These are phyloP conservation scores for Terrapene triunguis DNA, from an alignment of 2,113 vertebrate species.

Conservation along the genomic window DNA sequence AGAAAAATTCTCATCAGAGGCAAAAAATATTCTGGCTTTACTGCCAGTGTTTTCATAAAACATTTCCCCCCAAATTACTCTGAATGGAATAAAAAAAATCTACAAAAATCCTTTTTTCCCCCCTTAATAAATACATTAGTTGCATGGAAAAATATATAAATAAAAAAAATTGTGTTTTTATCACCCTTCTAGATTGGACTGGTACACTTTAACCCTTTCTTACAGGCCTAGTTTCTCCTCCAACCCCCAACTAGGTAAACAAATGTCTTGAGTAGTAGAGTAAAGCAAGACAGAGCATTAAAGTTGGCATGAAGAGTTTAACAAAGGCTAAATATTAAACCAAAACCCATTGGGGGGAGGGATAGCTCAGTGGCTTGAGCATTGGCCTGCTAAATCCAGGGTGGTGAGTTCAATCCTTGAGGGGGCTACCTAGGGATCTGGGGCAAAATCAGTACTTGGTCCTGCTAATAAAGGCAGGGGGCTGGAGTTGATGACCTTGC, in stretches of 20 bases:
- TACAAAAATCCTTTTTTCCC: not conserved
- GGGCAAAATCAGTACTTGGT: too few species aligned
- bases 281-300: not conserved
- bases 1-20: slow-evolving; percentile 56
- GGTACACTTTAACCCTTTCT: not conserved
- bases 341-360: not conserved
- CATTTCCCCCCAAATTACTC: slow-evolving; percentile 46
- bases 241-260: not conserved
- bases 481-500: too few species aligned
- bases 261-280: not conserved
- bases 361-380: too few species aligned
- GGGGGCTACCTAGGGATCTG: too few species aligned
- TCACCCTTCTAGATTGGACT: not conserved
- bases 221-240: not conserved
- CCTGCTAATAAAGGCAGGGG: too few species aligned
- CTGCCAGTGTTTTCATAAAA: slow-evolving; percentile 64
- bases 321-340: not conserved
- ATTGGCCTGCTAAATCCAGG: too few species aligned
- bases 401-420: too few species aligned
- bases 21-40: slow-evolving; percentile 56
- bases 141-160: not conserved
- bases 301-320: too few species aligned
- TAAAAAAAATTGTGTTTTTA: not conserved
- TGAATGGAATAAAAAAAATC: not conserved
- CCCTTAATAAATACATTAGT: not conserved